Conservation (phyloP, 2,888 invertebrate genomes). For the Sarcophaga subvicina region DNA sequence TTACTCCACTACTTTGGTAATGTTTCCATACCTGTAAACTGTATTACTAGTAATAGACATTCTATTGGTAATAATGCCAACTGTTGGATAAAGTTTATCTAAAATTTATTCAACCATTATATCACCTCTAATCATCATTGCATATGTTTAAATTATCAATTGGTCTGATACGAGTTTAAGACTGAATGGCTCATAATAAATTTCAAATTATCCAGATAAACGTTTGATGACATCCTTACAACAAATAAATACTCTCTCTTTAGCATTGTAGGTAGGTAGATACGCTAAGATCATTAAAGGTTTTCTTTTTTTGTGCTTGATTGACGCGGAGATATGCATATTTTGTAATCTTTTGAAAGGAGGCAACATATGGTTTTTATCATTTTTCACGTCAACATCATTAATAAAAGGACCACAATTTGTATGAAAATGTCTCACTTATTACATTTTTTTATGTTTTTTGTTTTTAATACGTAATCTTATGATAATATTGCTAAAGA, state of each 20-base stretch:
- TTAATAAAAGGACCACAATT: conserved; percentile 42
- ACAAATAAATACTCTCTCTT: not conserved
- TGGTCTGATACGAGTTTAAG: not conserved
- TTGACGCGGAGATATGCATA: too few species aligned
- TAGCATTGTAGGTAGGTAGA: not conserved
- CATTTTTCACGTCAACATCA: conserved; percentile 60
- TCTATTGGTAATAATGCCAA: too few species aligned
- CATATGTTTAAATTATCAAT: conserved; percentile 17
- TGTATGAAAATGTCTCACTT: conserved; percentile 53
- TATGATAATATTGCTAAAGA: conserved; percentile 33
- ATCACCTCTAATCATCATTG: not conserved
- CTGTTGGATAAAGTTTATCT: too few species aligned
- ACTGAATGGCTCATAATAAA: conserved; percentile 25
- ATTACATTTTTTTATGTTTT: conserved; percentile 15
- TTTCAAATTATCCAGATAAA: conserved; percentile 32
- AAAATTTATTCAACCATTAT: not conserved
- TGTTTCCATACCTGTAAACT: too few species aligned
- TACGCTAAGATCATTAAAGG: not conserved
- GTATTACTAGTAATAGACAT: too few species aligned
- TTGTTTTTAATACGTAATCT: conserved; percentile 24
- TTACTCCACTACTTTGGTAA: too few species aligned
- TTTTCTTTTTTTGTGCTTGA: not conserved
- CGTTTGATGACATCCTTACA: conserved; percentile 1
- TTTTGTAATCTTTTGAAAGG: not conserved
- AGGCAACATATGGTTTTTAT: conserved; percentile 52